Evolutionary conservation across 2,113 vertebrate species (phyloP), one percentile per base, ranked within the genome.

Genomic region (Trichechus manatus): DNA sequence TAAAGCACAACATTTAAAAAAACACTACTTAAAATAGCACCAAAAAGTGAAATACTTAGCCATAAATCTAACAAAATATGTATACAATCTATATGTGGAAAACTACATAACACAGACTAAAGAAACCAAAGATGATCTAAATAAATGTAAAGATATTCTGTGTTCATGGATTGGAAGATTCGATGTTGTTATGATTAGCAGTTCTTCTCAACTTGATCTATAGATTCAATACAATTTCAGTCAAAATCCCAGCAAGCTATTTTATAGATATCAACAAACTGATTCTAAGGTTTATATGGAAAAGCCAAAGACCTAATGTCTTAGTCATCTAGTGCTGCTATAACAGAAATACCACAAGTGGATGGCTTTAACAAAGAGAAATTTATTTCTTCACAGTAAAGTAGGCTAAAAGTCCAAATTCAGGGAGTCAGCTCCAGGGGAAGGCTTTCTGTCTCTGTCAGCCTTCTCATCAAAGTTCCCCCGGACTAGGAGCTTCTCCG

Each of bases 241-340:
- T 75, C 22, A 75, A 75, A 75, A 75, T 13, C 5, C 74, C 39
- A 25, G 19, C 70, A 72, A 74, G 13, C 36, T 66, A 66, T 66
- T 33, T 66, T 33, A 11, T 66, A 66, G 9, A 66, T 66, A 66
- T 66, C 27, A 66, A 90, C 23, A 61, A 94, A 87, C 39, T 89
- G 13, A 85, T 92, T 94, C 61, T 74, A 77, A 90, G 79, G 31
- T 87, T 85, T 59, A 63, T 50, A 53, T 64, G 44, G 14, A 93
- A 91, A 93, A 39, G 33, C 66, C 79, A 96, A 96, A 88, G 19
- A 94, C 15, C 33, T 82, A 88, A 19, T n/a, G n/a, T n/a, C n/a
- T n/a, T n/a, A n/a, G n/a, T n/a, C n/a, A n/a, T n/a, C n/a, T n/a
- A n/a, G n/a, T n/a, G n/a, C n/a, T n/a, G n/a, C n/a, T n/a, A n/a